Evolutionary conservation across 2,113 vertebrate species (phyloP), one percentile per base, ranked within the genome.

Genomic region (Butorides virescens): DNA sequence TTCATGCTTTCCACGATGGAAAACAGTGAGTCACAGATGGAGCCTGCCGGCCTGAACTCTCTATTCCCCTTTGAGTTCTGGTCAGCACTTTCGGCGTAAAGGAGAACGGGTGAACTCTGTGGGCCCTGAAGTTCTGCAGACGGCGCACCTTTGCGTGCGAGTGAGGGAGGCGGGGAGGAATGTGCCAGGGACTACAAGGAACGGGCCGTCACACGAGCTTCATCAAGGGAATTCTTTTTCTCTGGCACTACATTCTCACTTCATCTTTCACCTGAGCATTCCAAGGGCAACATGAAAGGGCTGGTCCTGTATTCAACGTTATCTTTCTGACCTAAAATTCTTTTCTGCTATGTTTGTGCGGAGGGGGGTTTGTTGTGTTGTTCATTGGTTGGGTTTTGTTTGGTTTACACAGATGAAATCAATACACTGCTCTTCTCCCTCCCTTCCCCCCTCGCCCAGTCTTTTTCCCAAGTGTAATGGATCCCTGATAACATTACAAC

Each of bases 21-120:
- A 82, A 85, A 86, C 25, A 44, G 18, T 2, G 8, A 96, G 70
- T 62, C 71, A 68, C 74, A 94, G 79, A 86, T 71, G 84, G 76
- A 94, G 78, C 65, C 87, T 85, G 85, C 87, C 86, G 79, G 75
- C 68, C 66, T 93, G 92, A 97, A 91, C 88, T 88, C 50, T 81
- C 37, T 75, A 77, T 92, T 95, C 88, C 92, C 88, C 72, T 88
- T 65, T 75, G 94, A 47, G 49, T 96, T 90, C 72, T 88, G 95
- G 80, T 96, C 90, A 96, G 92, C 93, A 83, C 39, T 97, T 95
- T 93, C 63, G 76, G 65, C 67, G 22, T 56, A 34, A 67, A 73
- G 86, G 61, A 42, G 78, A 90, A 82, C 5, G 30, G 78, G 79
- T 68, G 47, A 96, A 95, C 84, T 72, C 25, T 42, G 52, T 7